Evolutionary conservation across 2,888 invertebrate species (phyloP), one percentile per base, ranked within the genome.

Genomic region (Macaria notata): DNA sequence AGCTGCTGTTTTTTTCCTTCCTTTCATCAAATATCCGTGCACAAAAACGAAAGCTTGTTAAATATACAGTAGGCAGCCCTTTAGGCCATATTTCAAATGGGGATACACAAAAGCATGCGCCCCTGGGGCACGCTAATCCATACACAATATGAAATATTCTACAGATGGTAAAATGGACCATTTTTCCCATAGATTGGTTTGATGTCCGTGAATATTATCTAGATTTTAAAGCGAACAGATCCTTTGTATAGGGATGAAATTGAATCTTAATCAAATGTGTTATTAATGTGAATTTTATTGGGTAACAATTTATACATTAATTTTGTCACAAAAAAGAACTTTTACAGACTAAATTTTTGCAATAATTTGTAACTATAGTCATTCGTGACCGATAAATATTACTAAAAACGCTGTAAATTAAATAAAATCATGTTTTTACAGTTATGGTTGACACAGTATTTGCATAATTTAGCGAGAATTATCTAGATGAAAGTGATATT

Each of bases 31-130:
- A 44, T 44, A 50, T 9, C 43, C 43, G 30, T 9, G 9, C n/a
- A 45, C 43, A 49, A 60, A 53, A 56, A 49, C 19, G 31, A 45
- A 52, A 58, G 30, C 42, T 58, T 56, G 54, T 60, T 31, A 42
- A 56, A 29, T 41, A 44, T 48, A 57, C 29, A 48, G 52, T 44
- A 44, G 62, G 49, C 53, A 61, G 58, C 68, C 63, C 61, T 64
- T 66, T 61, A 65, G 61, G 54, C 59, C 49, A 62, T 61, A 65
- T 62, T 56, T 65, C 64, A 64, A 61, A 62, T 31, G 49, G 45
- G 56, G 51, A 61, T 49, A 64, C 63, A 73, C 71, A 73, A 75
- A 68, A 60, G 61, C 56, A 59, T 54, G 54, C 59, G 58, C 58
- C 73, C 75, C 66, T 50, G 36, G 66, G 64, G 75, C 49, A 38